Evolutionary conservation across 2,888 invertebrate species (phyloP).

Genomic region (Agrotis ipsilon): DNA sequence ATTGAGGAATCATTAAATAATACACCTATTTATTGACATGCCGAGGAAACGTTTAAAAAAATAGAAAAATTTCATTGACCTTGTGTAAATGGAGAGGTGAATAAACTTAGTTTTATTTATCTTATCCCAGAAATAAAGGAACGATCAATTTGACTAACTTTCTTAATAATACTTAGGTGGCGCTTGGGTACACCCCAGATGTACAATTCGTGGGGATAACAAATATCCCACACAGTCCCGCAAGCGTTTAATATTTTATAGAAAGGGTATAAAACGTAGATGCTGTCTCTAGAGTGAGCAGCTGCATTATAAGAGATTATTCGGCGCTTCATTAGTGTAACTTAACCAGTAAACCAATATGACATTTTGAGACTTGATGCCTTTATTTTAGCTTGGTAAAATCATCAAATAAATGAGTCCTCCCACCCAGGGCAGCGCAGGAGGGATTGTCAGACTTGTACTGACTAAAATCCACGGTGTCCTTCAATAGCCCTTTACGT

Average conservation of each 20-base stretch:
- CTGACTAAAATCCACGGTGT: too few relatives aligned
- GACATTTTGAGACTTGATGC: neutral
- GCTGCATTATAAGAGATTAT: conserved; percentile 30
- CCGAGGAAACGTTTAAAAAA: neutral
- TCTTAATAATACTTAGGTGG: conserved; percentile 17
- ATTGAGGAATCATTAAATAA: too few relatives aligned
- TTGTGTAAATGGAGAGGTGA: neutral
- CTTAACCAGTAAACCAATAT: neutral
- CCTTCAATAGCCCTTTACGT: too few relatives aligned
- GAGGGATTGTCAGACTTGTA: too few relatives aligned
- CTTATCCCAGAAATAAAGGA: conserved; percentile 2
- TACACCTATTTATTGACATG: too few relatives aligned
- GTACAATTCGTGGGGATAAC: conserved; percentile 44
- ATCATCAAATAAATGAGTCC: too few relatives aligned
- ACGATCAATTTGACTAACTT: conserved; percentile 19
- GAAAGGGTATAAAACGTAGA: conserved; percentile 21
- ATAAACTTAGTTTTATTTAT: conserved; percentile 13
- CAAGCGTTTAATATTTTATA: conserved; percentile 47
- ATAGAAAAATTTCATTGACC: neutral
- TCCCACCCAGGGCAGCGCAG: too few relatives aligned
- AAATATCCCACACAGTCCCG: conserved; percentile 37
- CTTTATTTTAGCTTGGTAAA: too few relatives aligned
- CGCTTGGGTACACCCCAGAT: neutral
- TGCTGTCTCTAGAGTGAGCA: conserved; percentile 17
- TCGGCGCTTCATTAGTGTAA: conserved; percentile 2